Conservation (phyloP, 2,888 invertebrate genomes). For the Cryptosula pallasiana region DNA sequence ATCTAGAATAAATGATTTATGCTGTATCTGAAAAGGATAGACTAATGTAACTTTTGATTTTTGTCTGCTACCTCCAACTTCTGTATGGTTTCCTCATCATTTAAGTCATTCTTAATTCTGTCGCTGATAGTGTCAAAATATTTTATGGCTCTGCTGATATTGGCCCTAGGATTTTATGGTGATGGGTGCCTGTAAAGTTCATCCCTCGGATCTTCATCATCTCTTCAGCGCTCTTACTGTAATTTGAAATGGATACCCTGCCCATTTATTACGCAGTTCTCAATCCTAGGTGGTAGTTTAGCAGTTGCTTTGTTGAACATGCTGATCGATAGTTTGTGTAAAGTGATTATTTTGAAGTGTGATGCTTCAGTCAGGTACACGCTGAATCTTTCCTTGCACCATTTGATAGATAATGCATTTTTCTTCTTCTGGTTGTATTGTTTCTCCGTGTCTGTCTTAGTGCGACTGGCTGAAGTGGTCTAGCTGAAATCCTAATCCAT, state of each 20-base stretch:
- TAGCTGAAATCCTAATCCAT: neutral
- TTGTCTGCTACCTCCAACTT: neutral
- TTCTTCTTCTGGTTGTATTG: neutral
- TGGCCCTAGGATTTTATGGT: neutral
- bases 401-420: neutral
- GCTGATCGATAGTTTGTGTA: neutral
- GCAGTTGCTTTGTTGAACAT: neutral
- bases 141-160: neutral
- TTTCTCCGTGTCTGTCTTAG: neutral
- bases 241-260: neutral
- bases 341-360: neutral
- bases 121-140: neutral
- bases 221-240: neutral
- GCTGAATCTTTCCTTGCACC: neutral
- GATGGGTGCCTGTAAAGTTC: neutral
- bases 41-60: neutral
- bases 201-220: neutral
- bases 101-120: neutral
- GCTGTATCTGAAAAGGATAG: neutral
- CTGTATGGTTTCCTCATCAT: neutral
- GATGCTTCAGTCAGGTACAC: neutral
- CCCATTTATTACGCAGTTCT: neutral
- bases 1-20: neutral
- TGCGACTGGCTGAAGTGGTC: too few species aligned
- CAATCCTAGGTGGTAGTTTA: neutral